These are phyloP conservation scores for Drosophila lacicola DNA, from an alignment of 2,888 invertebrate genomes.

Conservation along the genomic window DNA sequence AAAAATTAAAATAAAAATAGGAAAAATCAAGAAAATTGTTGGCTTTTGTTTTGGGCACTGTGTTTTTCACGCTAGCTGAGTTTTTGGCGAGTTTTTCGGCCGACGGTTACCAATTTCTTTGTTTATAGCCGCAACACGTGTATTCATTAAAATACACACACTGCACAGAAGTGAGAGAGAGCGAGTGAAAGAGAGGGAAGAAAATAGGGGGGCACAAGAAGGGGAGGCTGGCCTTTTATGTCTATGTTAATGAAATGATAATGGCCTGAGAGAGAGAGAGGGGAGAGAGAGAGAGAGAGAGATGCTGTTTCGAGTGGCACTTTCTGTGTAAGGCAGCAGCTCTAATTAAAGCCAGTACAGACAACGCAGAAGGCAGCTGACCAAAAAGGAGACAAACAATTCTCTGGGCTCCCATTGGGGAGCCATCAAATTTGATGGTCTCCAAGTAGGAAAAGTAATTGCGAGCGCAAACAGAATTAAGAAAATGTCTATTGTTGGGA, in stretches of 20 bases:
- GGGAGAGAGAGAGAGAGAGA: not conserved
- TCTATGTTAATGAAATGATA: constrained; percentile 79
- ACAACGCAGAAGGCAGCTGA: constrained; percentile 16
- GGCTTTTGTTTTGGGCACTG: constrained; percentile 8
- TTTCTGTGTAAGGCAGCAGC: constrained; percentile 21
- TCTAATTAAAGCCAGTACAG: constrained; percentile 49
- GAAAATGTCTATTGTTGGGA: constrained; percentile 46
- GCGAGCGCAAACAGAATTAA: constrained; percentile 53
- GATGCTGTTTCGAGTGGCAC: constrained; percentile 15
- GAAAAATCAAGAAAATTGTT: constrained; percentile 26
- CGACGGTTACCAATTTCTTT: constrained; percentile 69
- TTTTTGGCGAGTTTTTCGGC: constrained; percentile 35
- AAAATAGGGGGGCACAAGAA: not conserved
- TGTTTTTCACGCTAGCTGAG: constrained; percentile 46
- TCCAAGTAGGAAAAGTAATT: constrained; percentile 51
- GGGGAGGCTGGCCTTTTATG: constrained; percentile 57
- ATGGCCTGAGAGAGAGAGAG: constrained; percentile 39
- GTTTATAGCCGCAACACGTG: constrained; percentile 80
- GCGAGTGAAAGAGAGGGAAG: not conserved
- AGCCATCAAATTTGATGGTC: constrained; percentile 56
- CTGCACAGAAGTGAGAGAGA: constrained; percentile 1
- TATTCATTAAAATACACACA: constrained; percentile 62
- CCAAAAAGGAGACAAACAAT: constrained; percentile 27
- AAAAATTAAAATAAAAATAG: not conserved
- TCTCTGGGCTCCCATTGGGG: constrained; percentile 36